Percentiles rank a stretch among this genome's conserved stretches.
Evolutionary conservation across 2,888 invertebrate species (phyloP).

Genomic region (Gastrophysa polygoni): DNA sequence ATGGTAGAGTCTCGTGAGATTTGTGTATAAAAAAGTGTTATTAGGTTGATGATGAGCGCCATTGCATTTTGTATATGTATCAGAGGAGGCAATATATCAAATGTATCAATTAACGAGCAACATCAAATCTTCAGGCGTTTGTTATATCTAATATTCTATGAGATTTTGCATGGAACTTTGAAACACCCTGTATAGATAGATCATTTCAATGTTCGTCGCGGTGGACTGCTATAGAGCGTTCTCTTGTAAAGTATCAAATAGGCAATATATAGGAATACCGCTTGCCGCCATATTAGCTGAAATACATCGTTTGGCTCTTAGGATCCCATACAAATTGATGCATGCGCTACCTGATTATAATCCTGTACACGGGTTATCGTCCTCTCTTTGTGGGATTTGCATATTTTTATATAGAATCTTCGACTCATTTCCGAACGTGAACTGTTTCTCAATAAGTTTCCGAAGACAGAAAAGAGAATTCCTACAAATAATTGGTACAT

Average conservation of each 20-base stretch:
- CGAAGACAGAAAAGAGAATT: background rate
- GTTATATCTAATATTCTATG: too few species aligned
- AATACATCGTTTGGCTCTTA: slow-evolving; percentile 47
- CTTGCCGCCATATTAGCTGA: slow-evolving; percentile 45
- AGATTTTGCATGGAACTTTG: too few species aligned
- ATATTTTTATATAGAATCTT: slow-evolving; percentile 31
- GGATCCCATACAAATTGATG: slow-evolving; percentile 38
- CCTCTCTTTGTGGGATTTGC: slow-evolving; percentile 36
- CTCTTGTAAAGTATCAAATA: slow-evolving; percentile 5
- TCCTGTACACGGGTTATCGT: slow-evolving; percentile 35
- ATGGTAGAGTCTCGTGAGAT: too few species aligned
- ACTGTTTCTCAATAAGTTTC: slow-evolving; percentile 8
- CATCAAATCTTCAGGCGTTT: too few species aligned
- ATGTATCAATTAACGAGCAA: too few species aligned
- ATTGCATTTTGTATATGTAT: too few species aligned
- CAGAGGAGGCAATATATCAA: too few species aligned
- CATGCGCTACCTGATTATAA: slow-evolving; percentile 37
- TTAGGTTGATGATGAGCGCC: too few species aligned
- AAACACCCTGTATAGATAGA: slow-evolving; percentile 6
- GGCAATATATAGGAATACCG: slow-evolving; percentile 36
- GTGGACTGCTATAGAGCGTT: background rate
- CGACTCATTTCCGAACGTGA: slow-evolving; percentile 22
- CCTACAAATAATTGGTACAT: too few species aligned
- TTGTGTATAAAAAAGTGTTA: too few species aligned
- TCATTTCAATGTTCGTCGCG: background rate